A percentile compares a stretch with the other conserved stretches of the same genome.
These are phyloP conservation scores for Pyrochroa serraticornis DNA, from an alignment of 2,888 invertebrate species.

Conservation along the genomic window DNA sequence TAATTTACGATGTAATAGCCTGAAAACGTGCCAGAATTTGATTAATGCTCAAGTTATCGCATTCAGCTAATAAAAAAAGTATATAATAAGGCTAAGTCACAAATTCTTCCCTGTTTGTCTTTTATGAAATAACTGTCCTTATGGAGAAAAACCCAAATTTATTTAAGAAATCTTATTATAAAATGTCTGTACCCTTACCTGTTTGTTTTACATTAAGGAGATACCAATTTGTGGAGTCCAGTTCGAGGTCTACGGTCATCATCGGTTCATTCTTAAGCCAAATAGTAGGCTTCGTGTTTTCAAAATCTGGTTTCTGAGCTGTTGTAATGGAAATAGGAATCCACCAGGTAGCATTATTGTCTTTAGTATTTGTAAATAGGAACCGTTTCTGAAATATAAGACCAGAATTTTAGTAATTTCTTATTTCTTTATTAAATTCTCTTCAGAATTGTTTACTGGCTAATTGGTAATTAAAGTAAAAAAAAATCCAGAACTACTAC, in stretches of 20 bases:
- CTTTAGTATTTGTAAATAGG: conserved; percentile 38
- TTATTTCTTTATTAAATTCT: too few relatives aligned
- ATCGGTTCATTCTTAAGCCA: conserved; percentile 61
- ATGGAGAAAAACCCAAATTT: conserved; percentile 41
- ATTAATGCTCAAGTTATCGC: too few relatives aligned
- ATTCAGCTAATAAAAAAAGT: too few relatives aligned
- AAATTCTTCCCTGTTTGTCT: too few relatives aligned
- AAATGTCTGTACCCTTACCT: too few relatives aligned
- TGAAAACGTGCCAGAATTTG: conserved; percentile 47
- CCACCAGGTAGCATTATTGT: conserved; percentile 57
- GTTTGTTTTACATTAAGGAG: conserved; percentile 70
- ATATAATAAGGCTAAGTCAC: too few relatives aligned
- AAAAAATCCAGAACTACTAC: not conserved
- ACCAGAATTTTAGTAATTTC: too few relatives aligned
- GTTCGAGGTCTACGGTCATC: conserved; percentile 38
- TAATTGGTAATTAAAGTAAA: not conserved
- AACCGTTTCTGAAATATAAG: conserved; percentile 49
- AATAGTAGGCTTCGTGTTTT: conserved; percentile 55
- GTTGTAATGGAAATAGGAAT: conserved; percentile 61
- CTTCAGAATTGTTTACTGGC: too few relatives aligned
- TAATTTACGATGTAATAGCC: conserved; percentile 73
- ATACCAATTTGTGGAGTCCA: conserved; percentile 58
- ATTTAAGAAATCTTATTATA: conserved; percentile 16
- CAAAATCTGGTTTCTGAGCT: conserved; percentile 47
- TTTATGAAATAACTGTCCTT: too few relatives aligned